These are phyloP conservation scores for Gallirallus australis DNA, from an alignment of 2,797 vertebrate genomes.

Conservation along the genomic window DNA sequence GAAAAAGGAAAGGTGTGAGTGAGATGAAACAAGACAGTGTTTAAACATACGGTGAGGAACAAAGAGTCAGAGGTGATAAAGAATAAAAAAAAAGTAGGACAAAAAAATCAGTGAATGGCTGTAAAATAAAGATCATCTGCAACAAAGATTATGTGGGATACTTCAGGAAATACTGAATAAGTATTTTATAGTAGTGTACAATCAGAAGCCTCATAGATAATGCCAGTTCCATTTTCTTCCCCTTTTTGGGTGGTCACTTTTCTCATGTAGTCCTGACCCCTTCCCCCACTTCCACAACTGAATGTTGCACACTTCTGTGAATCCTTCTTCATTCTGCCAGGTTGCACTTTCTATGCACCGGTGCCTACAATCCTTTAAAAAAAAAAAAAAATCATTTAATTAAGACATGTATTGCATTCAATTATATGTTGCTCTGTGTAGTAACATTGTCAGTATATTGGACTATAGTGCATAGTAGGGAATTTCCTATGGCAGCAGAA, in stretches of 20 bases:
- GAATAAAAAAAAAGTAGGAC: not conserved
- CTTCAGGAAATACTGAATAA: not conserved
- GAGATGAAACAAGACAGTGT: not conserved
- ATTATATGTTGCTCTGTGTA: not conserved
- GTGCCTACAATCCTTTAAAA: not conserved
- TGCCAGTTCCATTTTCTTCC: not conserved
- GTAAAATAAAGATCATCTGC: not conserved
- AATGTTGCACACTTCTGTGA: not conserved
- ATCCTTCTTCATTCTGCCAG: not conserved
- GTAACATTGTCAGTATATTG: not conserved
- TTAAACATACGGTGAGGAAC: not conserved
- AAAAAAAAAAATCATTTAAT: not conserved
- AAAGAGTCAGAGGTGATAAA: not conserved
- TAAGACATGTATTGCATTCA: not conserved
- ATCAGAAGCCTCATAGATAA: not conserved
- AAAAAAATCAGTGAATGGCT: not conserved
- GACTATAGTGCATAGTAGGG: rapidly evolving
- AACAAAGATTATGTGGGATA: not conserved
- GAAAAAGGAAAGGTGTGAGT: not conserved
- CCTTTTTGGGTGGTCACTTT: not conserved
- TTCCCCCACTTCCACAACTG: not conserved
- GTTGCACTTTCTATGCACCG: not conserved
- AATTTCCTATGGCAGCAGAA: not conserved
- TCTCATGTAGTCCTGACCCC: not conserved
- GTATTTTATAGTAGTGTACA: not conserved